Base-by-base conservation (phyloP, 2,797 vertebrate species). In the Spheniscus humboldti region DNA sequence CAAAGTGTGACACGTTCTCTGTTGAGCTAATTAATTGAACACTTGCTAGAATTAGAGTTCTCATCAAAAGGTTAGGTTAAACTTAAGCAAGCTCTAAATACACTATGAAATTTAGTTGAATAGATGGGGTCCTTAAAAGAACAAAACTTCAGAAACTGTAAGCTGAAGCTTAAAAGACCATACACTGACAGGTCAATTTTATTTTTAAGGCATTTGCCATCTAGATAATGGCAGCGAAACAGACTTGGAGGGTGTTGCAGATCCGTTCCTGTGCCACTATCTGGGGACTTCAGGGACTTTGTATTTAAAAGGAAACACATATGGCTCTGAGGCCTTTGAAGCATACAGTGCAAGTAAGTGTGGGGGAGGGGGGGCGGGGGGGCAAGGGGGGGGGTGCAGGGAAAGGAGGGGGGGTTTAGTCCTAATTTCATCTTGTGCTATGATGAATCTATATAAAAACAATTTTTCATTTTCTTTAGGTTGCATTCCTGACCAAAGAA, bases 231-330 rank as follows among this genome's bases (percentile, higher is more conserved):
- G 98, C 92, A 99, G 99, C 91, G 99, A 99, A 92, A 97, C 97
- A 0, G 99, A 99, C 48, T 77, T 99, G 95, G 99, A 99, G 84
- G 98, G 97, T 12, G 97, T 97, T 66, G 97, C 98, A 1, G 99
- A 99, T 88, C 99, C 99, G 0, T 98, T 99, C 77, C 98, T 99
- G 6, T 99, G 98, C 95, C 99, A 98, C 75, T 99, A 99, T 76
- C 96, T 99, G 97, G 98, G 98, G 6, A 97, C 98, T 13, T 93
- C 99, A 1, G 97, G 98, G 37, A 98, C 98, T 6, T 94, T 98
- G 47, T 98, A 98, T 92, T 95, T 98, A 69, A 98, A 98, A 90
- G 98, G 99, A 74, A 98, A 83, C 62, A 9, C 98, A 6, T 99
- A 98, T 52, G 75, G 97, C 67, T 92, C 97, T 19, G 99, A 99